A percentile compares a stretch with the other conserved stretches of the same genome.
Evolutionary conservation across 2,113 vertebrate species (phyloP).

Genomic region (Mirza zaza): DNA sequence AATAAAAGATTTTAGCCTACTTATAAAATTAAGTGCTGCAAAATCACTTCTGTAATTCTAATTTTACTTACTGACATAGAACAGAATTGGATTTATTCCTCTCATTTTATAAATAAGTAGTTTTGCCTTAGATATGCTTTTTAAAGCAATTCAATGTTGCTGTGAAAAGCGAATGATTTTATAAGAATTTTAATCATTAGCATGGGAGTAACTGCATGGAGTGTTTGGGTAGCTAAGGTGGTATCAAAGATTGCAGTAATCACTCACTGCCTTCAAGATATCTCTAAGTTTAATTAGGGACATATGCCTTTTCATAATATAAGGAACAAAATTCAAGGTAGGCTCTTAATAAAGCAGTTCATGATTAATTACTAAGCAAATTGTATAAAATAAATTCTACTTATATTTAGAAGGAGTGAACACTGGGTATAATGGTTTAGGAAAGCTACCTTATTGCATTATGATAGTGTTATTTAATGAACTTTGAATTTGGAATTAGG

Average conservation of each 20-base stretch:
- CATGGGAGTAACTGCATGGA: neutral
- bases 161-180: neutral
- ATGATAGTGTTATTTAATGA: neutral
- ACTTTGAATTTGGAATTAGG: neutral
- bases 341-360: neutral
- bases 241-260: neutral
- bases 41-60: neutral
- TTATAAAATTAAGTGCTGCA: slow-evolving; percentile 43
- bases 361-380: neutral
- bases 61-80: neutral
- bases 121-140: neutral
- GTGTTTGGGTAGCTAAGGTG: neutral
- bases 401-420: neutral
- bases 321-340: neutral
- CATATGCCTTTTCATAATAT: neutral
- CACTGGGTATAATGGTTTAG: neutral
- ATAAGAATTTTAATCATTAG: neutral
- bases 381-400: neutral
- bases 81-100: neutral
- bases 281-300: neutral
- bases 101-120: neutral
- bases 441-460: neutral
- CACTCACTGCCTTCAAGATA: neutral
- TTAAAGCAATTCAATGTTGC: neutral
- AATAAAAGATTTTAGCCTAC: neutral